Conservation (phyloP, 1,140 invertebrate species). For the Drosophila sproati region DNA sequence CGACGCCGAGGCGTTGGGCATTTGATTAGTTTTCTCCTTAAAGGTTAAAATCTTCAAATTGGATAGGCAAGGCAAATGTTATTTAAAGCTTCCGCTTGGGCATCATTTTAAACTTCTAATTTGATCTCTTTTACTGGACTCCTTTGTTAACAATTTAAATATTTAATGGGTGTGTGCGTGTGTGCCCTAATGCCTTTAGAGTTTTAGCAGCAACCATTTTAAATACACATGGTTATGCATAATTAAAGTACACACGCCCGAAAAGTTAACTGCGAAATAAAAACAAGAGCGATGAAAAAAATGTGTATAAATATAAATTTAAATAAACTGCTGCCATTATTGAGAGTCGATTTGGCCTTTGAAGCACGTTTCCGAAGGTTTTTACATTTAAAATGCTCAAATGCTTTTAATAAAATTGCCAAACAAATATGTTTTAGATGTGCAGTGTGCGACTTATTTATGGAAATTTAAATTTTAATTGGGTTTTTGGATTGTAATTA, state of each 20-base stretch:
- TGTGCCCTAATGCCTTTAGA: slow-evolving; percentile 44
- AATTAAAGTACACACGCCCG: slow-evolving; percentile 58
- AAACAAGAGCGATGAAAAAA: slow-evolving; percentile 15
- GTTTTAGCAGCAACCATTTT: slow-evolving; percentile 25
- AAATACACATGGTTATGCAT: slow-evolving; percentile 61
- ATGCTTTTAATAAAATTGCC: slow-evolving; percentile 56
- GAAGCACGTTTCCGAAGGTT: slow-evolving; percentile 51
- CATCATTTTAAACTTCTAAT: slow-evolving; percentile 42
- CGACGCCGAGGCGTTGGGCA: slow-evolving; percentile 5
- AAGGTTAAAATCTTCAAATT: background rate
- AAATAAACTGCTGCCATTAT: slow-evolving; percentile 48
- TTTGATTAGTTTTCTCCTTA: slow-evolving; percentile 38
- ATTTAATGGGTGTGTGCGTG: slow-evolving; percentile 34
- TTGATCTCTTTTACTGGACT: slow-evolving; percentile 7
- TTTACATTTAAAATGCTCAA: slow-evolving; percentile 49
- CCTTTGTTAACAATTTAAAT: slow-evolving; percentile 27
- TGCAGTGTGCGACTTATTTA: slow-evolving; percentile 36
- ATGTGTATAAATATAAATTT: slow-evolving; percentile 46
- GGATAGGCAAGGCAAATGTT: slow-evolving; percentile 15
- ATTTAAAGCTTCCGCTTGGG: slow-evolving; percentile 1
- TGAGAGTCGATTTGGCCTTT: slow-evolving; percentile 34
- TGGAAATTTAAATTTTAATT: slow-evolving; percentile 47
- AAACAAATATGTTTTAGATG: slow-evolving; percentile 40
- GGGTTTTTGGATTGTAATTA: slow-evolving; percentile 35
- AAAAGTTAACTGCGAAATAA: slow-evolving; percentile 40